Evolutionary conservation across 2,888 invertebrate species (phyloP), one percentile per base, ranked within the genome.

Genomic region (Zaprionus obscuricornis): DNA sequence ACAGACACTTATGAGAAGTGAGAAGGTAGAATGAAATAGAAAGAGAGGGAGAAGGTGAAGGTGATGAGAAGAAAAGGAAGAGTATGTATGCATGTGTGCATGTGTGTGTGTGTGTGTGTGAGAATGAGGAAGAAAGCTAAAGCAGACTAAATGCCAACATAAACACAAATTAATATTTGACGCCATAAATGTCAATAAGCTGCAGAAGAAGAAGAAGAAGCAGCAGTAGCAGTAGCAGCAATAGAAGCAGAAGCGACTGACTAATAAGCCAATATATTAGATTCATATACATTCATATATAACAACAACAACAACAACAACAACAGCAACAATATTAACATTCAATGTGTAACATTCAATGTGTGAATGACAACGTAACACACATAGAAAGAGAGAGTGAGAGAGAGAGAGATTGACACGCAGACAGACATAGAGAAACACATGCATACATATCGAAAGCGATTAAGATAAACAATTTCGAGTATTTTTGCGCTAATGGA

Each of bases 381-480:
- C 50, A 49, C 13, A 60, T 8, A 51, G 16, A 10, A 17, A 31
- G 2, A 13, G 13, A 2, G 5, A 26, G 8, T 2, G n/a, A n/a
- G n/a, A n/a, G n/a, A n/a, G n/a, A n/a, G n/a, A n/a, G n/a, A n/a
- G n/a, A n/a, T n/a, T n/a, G n/a, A 10, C 22, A 31, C 3, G 10
- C 16, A 2, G 5, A 26, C 10, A 3, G n/a, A n/a, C n/a, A n/a
- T n/a, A n/a, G n/a, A n/a, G n/a, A n/a, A n/a, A n/a, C n/a, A n/a
- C n/a, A 10, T 17, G 27, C 3, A 13, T 13, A 2, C 7, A 26
- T 8, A 3, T 58, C 73, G 55, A 70, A 70, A 65, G 47, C 83
- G 76, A 76, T 76, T 76, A 82, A 76, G 76, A 82, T 76, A 74
- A 76, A 74, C 78, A 82, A 74, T 76, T 78, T 73, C 54, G 39